Evolutionary conservation across 1,140 invertebrate species (phyloP), one percentile per base, ranked within the genome.

Genomic region (Nebria ingens): DNA sequence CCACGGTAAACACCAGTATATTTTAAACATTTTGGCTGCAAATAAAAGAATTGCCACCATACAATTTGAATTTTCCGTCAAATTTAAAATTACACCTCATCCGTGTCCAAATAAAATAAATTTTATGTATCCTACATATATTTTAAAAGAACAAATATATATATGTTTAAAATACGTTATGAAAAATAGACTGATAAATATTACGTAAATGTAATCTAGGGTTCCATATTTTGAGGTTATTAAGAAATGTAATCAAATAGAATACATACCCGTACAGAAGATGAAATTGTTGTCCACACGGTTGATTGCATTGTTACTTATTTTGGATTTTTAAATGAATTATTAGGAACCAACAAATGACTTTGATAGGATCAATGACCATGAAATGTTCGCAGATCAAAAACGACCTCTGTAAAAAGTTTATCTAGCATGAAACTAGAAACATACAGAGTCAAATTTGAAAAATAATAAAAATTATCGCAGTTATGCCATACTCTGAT

Each of bases 241-340:
- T 15, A 53, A 40, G 21, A 21, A 53, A 19, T n/a, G n/a, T 29
- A 19, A 40, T 29, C 17, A 51, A 54, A 17, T 54, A 20, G 12
- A 21, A 19, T 40, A 22, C 50, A 53, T 49, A 58, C 49, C 34
- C 19, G 50, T 15, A 56, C 17, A 19, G 61, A 56, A 51, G 56
- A 56, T 19, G 54, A 54, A 21, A 62, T 49, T 23, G 55, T 51
- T 55, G 38, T 58, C 56, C 58, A 60, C 56, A 62, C 38, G n/a
- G 58, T 58, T 17, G 58, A 59, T 23, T 62, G 61, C 61, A 62
- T 62, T 51, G 55, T 59, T 19, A 53, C 6, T 53, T 22, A 22
- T 19, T 40, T 11, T 11, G 6, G 4, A 19, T 54, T 38, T 54
- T 40, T 56, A 57, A 71, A 69, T 54, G 67, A 68, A 61, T 71